phyloP scores from a whole-genome alignment of 2,113 vertebrate species.

The Calidris pygmaea region DNA sequence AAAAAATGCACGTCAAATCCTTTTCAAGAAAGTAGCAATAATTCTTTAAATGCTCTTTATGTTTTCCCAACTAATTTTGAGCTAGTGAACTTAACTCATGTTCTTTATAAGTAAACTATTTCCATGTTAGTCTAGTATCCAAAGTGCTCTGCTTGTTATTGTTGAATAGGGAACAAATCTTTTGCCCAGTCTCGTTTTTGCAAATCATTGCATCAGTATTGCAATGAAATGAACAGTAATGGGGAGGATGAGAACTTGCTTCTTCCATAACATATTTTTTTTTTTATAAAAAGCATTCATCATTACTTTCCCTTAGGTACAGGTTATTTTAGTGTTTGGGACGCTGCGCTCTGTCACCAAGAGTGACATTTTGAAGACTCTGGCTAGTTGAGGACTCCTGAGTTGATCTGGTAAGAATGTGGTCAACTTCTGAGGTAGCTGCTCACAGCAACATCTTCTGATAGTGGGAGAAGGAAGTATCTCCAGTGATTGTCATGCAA shows the following conservation, averaged over 20 bases:
- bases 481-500: background rate
- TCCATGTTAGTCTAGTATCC: background rate
- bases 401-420: background rate
- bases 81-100: background rate
- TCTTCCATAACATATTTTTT: background rate
- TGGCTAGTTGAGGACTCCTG: background rate
- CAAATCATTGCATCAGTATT: background rate
- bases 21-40: background rate
- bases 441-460: background rate
- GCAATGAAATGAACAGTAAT: background rate
- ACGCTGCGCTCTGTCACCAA: background rate
- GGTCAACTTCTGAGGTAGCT: background rate
- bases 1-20: background rate
- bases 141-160: background rate
- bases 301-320: background rate
- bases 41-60: background rate
- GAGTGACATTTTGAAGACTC: background rate
- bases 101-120: background rate
- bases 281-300: background rate
- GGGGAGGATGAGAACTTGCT: background rate
- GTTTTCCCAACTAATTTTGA: background rate
- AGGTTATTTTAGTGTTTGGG: background rate
- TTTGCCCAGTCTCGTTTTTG: conserved; percentile 1
- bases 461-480: background rate
- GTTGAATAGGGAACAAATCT: background rate